These are phyloP conservation scores for Poecilia gillii DNA, from an alignment of 2,797 vertebrate genomes.

Conservation along the genomic window DNA sequence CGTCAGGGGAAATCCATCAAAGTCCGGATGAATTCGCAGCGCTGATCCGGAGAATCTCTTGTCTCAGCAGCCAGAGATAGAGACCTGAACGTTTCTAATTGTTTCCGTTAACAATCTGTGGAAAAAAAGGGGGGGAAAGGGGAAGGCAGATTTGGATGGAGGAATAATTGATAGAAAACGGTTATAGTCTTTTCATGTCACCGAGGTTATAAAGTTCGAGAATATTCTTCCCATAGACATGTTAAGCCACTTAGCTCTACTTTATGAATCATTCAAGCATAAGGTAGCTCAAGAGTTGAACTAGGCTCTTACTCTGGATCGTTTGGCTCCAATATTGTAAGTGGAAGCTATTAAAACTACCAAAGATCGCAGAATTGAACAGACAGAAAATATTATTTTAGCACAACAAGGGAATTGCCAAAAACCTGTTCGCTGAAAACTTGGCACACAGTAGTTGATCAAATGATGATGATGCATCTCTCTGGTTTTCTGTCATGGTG, in stretches of 20 bases:
- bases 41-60: conserved; percentile 58
- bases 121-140: not conserved
- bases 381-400: not conserved
- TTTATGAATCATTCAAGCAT: not conserved
- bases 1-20: conserved; percentile 70
- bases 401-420: not conserved
- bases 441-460: conserved; percentile 2
- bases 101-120: conserved; percentile 49
- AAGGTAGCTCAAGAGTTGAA: not conserved
- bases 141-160: conserved; percentile 6
- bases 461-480: conserved; percentile 2
- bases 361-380: not conserved
- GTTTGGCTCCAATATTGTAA: not conserved
- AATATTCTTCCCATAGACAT: conserved; percentile 19
- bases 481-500: not conserved
- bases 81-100: conserved; percentile 43
- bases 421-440: conserved; percentile 4
- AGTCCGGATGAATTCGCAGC: conserved; percentile 65
- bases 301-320: not conserved
- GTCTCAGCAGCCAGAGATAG: conserved; percentile 64
- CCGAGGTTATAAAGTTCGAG: conserved; percentile 42
- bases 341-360: not conserved
- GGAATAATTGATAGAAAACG: conserved; percentile 16
- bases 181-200: conserved; percentile 30
- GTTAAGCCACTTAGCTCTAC: not conserved